Evolutionary conservation across 2,113 vertebrate genomes (phyloP), one percentile per base, ranked within the genome.

Genomic region (Nettapus auritus): DNA sequence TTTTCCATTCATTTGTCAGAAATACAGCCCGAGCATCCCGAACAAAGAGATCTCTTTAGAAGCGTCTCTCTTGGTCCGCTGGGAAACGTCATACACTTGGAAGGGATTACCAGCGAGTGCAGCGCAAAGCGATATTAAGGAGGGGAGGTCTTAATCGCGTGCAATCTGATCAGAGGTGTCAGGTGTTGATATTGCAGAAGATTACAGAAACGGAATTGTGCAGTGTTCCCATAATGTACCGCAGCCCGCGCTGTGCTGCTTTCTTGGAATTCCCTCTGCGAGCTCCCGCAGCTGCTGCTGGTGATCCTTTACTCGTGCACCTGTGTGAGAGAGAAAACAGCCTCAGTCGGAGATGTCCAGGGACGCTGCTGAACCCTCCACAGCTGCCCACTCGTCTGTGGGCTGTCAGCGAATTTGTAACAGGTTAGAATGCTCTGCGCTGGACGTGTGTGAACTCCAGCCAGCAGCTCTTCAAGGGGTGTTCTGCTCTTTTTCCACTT

Each of bases 361-460:
- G 44, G 40, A 13, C 31, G 8, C 33, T 40, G 1, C 78, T 59
- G 69, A 76, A 2, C 79, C 59, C 68, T 52, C 25, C 3, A 7
- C 10, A 55, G 1, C 55, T 0, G 0, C 6, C 20, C 46, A 40
- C 60, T 17, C 1, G 5, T 29, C 16, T 8, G 56, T 4, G 31
- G 40, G 23, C 60, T 85, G 56, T 76, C 21, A 3, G 34, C 12
- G 16, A 42, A 10, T 70, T 82, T 25, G 40, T 8, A 36, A 1
- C 8, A 18, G 46, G 20, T 26, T 29, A 16, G 25, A 68, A 14
- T 5, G 15, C 29, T 56, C 62, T 4, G 0, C 13, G 36, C 4
- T 13, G 10, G 8, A 4, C 44, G 50, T 0, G 36, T 28, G 0
- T 57, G 7, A 63, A 23, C 70, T 33, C 77, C 11, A 28, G n/a